Conservation (phyloP, 2,888 invertebrate genomes). For the Suillia variegata region DNA sequence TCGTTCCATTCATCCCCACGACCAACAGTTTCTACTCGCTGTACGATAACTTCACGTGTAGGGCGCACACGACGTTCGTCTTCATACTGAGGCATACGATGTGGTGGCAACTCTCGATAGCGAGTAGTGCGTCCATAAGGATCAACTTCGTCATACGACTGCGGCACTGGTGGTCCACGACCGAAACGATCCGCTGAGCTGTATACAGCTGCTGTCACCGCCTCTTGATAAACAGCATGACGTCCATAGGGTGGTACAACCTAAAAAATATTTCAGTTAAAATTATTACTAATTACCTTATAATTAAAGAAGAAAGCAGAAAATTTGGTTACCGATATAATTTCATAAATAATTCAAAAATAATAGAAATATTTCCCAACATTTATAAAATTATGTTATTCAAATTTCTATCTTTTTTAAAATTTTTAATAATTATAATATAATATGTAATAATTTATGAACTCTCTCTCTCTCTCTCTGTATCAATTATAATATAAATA, state of each 20-base stretch:
- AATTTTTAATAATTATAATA: no score
- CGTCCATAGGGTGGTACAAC: conserved; percentile 36
- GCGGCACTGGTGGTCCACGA: conserved; percentile 45
- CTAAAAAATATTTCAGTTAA: conserved; percentile 22
- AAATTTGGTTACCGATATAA: background rate
- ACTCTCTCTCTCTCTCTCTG: no score
- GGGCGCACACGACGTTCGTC: conserved; percentile 68
- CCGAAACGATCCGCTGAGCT: conserved; percentile 57
- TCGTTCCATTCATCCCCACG: conserved; percentile 92
- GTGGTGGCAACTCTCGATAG: conserved; percentile 65
- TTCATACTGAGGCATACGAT: conserved; percentile 66
- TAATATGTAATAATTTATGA: no score
- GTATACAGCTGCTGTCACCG: conserved; percentile 39
- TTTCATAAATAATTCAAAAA: no score
- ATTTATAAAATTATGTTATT: no score
- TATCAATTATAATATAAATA: no score
- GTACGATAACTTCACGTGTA: conserved; percentile 77
- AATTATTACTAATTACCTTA: no score
- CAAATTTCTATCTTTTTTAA: no score
- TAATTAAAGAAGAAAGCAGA: conserved; percentile 6
- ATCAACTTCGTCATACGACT: conserved; percentile 58
- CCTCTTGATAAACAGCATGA: conserved; percentile 40
- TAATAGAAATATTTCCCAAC: no score
- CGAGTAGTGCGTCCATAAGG: conserved; percentile 61
- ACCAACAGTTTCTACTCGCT: conserved; percentile 66